These are phyloP conservation scores for Martes martes DNA, from an alignment of 2,113 vertebrate species.

Conservation along the genomic window DNA sequence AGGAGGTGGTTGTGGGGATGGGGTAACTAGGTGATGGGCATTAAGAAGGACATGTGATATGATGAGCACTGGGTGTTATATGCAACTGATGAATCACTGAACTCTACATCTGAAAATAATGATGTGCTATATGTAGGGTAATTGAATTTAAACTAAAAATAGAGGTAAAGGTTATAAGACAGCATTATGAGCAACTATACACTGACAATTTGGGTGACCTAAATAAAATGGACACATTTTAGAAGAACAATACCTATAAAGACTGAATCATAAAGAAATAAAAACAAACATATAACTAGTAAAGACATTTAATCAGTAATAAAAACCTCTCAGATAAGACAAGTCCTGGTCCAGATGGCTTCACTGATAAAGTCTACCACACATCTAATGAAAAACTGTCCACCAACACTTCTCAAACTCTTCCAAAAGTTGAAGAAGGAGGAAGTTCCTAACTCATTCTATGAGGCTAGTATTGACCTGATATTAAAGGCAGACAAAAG, in stretches of 20 bases:
- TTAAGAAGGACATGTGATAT: neutral
- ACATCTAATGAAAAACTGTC: neutral
- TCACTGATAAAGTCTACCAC: neutral
- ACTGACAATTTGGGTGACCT: neutral
- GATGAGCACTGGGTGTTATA: neutral
- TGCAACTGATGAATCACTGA: neutral
- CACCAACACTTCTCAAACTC: neutral
- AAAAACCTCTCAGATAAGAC: neutral
- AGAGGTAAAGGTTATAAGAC: neutral
- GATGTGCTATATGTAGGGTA: too few species aligned
- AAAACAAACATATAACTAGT: neutral
- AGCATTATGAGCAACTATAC: neutral
- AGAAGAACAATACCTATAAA: neutral
- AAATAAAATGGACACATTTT: neutral
- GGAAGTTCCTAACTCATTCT: neutral
- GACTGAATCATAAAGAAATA: neutral
- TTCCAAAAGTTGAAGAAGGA: neutral
- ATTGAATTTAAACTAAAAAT: too few species aligned
- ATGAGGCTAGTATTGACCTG: neutral
- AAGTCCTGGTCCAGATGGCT: neutral
- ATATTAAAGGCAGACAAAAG: neutral
- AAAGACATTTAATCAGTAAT: neutral
- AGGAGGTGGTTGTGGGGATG: neutral
- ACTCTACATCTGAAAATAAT: neutral
- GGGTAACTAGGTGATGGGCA: neutral